Conservation (phyloP, 2,797 vertebrate genomes). For the Alauda arvensis region DNA sequence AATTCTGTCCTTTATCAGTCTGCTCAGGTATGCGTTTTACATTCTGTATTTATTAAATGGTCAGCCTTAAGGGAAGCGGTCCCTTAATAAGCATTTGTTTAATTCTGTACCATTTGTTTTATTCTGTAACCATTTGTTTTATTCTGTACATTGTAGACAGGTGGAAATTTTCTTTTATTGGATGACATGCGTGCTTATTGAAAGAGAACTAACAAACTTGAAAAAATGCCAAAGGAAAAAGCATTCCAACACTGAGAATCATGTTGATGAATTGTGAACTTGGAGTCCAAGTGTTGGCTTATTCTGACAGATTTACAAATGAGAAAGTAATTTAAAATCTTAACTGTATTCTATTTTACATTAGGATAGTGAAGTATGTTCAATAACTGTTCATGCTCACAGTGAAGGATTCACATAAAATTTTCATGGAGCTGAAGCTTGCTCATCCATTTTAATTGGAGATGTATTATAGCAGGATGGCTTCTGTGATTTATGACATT, state of each 20-base stretch:
- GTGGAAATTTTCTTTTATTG: neutral
- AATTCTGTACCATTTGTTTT: neutral
- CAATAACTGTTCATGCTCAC: conserved; percentile 17
- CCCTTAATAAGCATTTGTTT: neutral
- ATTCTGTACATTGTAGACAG: neutral
- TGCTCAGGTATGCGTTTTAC: neutral
- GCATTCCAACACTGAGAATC: neutral
- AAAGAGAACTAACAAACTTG: conserved; percentile 3
- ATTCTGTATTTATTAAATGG: neutral
- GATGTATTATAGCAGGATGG: neutral
- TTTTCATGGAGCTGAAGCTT: conserved; percentile 29
- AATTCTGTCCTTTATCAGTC: neutral
- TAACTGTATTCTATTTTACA: conserved; percentile 40
- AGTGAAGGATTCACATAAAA: conserved; percentile 27
- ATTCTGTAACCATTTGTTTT: neutral
- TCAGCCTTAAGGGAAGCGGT: neutral
- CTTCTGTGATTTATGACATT: conserved; percentile 22
- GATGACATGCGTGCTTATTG: neutral
- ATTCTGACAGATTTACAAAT: conserved; percentile 45
- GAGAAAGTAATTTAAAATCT: conserved; percentile 38
- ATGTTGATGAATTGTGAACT: neutral
- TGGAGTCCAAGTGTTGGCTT: conserved; percentile 4
- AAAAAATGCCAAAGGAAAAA: neutral
- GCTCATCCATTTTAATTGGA: conserved; percentile 16
- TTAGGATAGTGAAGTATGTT: conserved; percentile 27